These are phyloP conservation scores for Cyrtodaria siliqua DNA, from an alignment of 2,888 invertebrate species.

Conservation along the genomic window DNA sequence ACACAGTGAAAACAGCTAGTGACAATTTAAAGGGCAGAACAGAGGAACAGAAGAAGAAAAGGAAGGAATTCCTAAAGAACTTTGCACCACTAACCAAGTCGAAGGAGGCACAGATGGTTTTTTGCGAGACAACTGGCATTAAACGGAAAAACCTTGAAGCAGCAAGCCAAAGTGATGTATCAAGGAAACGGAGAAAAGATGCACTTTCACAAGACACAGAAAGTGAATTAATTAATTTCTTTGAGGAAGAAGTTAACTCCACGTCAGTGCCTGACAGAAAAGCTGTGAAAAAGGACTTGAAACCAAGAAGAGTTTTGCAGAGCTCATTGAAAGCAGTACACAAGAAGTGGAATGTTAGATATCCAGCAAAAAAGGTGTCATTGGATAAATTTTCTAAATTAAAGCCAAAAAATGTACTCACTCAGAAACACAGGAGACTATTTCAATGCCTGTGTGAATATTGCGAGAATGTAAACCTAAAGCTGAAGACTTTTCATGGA, in stretches of 20 bases:
- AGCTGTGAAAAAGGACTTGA: slow-evolving; percentile 15
- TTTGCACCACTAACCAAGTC: background rate
- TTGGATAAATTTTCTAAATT: slow-evolving; percentile 21
- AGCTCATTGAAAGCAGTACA: slow-evolving; percentile 18
- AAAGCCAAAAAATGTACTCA: slow-evolving; percentile 3
- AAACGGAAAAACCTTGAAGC: slow-evolving; percentile 12
- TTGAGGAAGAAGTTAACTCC: slow-evolving; percentile 3
- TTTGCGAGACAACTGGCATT: slow-evolving; percentile 10
- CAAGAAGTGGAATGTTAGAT: slow-evolving; percentile 7
- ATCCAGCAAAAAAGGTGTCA: slow-evolving; percentile 12
- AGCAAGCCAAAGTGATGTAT: background rate
- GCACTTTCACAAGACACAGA: background rate
- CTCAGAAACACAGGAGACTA: slow-evolving; percentile 17
- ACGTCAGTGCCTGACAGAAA: slow-evolving; percentile 15
- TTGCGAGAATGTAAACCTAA: slow-evolving; percentile 21
- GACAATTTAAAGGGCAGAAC: background rate
- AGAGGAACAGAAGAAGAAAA: background rate
- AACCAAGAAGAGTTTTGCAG: slow-evolving; percentile 20
- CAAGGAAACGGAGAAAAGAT: slow-evolving; percentile 3
- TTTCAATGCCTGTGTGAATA: slow-evolving; percentile 23
- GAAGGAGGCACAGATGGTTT: background rate
- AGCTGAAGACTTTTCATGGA: slow-evolving; percentile 8
- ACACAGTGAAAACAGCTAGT: background rate
- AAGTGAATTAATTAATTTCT: slow-evolving; percentile 12
- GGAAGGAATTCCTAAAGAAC: background rate